phyloP scores from a whole-genome alignment of 2,113 vertebrate genomes.

The Trachemys scripta region DNA sequence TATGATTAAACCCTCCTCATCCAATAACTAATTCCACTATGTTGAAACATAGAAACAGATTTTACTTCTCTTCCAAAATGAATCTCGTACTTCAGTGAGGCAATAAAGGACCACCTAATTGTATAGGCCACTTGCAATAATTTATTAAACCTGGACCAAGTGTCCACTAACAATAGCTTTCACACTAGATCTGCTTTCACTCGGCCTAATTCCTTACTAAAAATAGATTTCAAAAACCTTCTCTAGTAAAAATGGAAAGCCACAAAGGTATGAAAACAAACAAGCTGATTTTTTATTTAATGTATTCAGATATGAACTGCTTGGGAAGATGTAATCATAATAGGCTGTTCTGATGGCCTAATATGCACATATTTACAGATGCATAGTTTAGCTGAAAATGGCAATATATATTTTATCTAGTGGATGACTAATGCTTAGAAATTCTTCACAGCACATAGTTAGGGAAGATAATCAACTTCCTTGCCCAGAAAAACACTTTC shows the following conservation, averaged over 20 bases:
- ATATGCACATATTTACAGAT: background rate
- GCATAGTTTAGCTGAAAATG: background rate
- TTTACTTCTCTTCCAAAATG: background rate
- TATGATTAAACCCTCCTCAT: background rate
- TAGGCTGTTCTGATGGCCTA: background rate
- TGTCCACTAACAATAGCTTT: background rate
- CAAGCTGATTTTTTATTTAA: background rate
- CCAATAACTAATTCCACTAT: background rate
- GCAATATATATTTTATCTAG: background rate
- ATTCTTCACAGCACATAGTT: accelerated
- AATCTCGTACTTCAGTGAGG: background rate
- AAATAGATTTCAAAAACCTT: constrained; percentile 10
- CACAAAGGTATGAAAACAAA: background rate
- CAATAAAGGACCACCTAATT: background rate
- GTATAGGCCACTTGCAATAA: background rate
- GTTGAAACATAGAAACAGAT: background rate
- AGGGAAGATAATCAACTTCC: background rate
- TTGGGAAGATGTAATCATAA: background rate
- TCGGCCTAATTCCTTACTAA: background rate
- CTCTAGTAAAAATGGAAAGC: background rate
- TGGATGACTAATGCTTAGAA: background rate
- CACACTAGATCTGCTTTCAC: background rate
- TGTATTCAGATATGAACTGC: background rate
- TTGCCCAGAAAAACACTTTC: background rate
- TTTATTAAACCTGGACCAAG: background rate